Percentiles rank a stretch among this genome's conserved stretches.
These are phyloP conservation scores for Typhlichthys eigenmanni DNA, from an alignment of 2,797 vertebrate genomes.

Conservation along the genomic window DNA sequence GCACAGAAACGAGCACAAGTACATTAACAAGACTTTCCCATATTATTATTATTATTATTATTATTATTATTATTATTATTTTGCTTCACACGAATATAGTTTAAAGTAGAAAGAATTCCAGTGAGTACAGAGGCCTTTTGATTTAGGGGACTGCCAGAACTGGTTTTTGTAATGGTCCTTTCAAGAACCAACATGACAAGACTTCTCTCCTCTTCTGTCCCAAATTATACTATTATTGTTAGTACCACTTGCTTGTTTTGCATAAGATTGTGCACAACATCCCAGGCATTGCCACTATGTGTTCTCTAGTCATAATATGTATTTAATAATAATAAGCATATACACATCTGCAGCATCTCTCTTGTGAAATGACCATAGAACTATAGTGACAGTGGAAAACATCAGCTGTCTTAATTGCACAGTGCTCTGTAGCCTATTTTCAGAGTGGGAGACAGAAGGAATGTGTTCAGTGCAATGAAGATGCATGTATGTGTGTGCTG, in stretches of 20 bases:
- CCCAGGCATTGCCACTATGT: not conserved
- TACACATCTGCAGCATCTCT: constrained; percentile 23
- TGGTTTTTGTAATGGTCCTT: constrained; percentile 36
- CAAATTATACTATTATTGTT: constrained; percentile 55
- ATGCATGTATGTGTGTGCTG: constrained; percentile 46
- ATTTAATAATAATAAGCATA: not conserved
- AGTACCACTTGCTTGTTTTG: not conserved
- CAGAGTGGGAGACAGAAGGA: constrained; percentile 60
- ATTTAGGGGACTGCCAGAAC: constrained; percentile 25
- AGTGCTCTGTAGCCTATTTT: constrained; percentile 44
- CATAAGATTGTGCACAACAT: not conserved
- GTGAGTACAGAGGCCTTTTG: constrained; percentile 15
- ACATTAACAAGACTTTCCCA: not conserved
- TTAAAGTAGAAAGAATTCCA: not conserved
- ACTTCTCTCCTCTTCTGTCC: constrained; percentile 48
- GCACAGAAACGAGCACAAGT: not conserved
- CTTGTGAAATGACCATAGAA: constrained; percentile 10
- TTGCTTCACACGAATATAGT: not conserved
- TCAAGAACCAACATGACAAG: constrained; percentile 63
- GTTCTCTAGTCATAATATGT: not conserved
- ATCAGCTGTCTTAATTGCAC: constrained; percentile 53
- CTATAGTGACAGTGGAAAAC: constrained; percentile 22
- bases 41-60: no score
- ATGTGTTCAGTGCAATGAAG: constrained; percentile 57
- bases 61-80: no score